A percentile compares a stretch with the other conserved stretches of the same genome.
phyloP scores from a whole-genome alignment of 1,140 invertebrate species.

The Heterodera schachtii region DNA sequence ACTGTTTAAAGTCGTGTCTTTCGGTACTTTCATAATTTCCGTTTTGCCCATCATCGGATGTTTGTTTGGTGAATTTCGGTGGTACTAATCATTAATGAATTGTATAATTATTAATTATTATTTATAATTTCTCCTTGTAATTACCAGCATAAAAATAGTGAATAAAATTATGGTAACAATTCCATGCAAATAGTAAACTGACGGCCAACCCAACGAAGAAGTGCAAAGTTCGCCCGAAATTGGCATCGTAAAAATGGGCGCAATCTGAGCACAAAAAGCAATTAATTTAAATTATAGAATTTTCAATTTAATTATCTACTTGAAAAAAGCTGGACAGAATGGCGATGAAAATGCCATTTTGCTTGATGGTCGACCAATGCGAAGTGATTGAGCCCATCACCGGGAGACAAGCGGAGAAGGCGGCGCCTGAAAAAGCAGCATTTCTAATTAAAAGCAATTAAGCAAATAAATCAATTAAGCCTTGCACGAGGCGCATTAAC shows the following conservation, averaged over 20 bases:
- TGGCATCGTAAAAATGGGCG: conserved; percentile 60
- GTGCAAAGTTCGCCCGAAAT: conserved; percentile 57
- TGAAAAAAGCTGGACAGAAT: conserved; percentile 54
- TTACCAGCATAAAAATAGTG: conserved; percentile 51
- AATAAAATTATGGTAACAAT: conserved; percentile 52
- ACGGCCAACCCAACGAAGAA: conserved; percentile 45
- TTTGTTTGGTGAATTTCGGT: conserved; percentile 52
- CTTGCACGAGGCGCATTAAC: conserved; percentile 54
- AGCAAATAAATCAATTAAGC: conserved; percentile 13
- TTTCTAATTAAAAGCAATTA: background rate
- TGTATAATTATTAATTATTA: background rate
- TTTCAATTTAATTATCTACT: conserved; percentile 14
- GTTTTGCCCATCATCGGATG: conserved; percentile 48
- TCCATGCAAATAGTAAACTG: conserved; percentile 60
- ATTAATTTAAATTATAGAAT: background rate
- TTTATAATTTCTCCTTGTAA: background rate
- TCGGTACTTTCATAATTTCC: conserved; percentile 48
- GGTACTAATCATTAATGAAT: conserved; percentile 34
- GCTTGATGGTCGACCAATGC: conserved; percentile 57
- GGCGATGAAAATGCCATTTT: conserved; percentile 56
- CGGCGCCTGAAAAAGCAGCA: conserved; percentile 30
- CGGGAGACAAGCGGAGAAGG: conserved; percentile 52
- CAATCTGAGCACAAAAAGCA: conserved; percentile 43
- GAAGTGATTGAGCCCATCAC: conserved; percentile 55
- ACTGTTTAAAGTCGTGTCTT: background rate